phyloP scores from a whole-genome alignment of 2,888 invertebrate genomes.

The Tholera decimalis region DNA sequence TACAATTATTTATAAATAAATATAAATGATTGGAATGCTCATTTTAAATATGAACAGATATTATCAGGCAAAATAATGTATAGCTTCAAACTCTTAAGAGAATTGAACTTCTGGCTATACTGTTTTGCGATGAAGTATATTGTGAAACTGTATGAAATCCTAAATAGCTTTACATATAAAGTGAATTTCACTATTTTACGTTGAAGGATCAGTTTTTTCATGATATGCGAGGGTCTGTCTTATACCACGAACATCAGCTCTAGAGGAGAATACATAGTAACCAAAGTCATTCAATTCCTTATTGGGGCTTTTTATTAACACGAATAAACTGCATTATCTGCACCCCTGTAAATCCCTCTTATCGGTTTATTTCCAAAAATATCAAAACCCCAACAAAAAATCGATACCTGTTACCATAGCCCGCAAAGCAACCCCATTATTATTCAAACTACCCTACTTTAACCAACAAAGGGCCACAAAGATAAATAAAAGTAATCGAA shows the following conservation, averaged over 20 bases:
- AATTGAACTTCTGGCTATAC: conserved; percentile 5
- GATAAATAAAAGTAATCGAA: conserved; percentile 63
- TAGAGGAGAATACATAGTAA: not conserved
- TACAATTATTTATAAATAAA: too few relatives aligned
- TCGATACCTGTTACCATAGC: conserved; percentile 19
- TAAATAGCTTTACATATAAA: conserved; percentile 33
- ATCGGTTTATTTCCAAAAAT: conserved; percentile 2
- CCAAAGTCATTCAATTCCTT: too few relatives aligned
- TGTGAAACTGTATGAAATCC: conserved; percentile 30
- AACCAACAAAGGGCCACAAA: conserved; percentile 51
- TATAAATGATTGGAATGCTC: too few relatives aligned
- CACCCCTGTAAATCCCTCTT: not conserved
- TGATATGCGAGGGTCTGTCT: too few relatives aligned
- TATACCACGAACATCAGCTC: not conserved
- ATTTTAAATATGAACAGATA: too few relatives aligned
- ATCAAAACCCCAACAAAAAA: not conserved
- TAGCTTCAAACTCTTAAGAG: too few relatives aligned
- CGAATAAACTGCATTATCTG: not conserved
- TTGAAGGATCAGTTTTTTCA: conserved; percentile 4
- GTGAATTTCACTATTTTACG: conserved; percentile 12
- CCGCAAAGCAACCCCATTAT: conserved; percentile 39
- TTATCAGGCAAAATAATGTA: too few relatives aligned
- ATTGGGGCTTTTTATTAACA: too few relatives aligned
- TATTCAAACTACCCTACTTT: conserved; percentile 56
- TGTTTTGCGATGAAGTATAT: not conserved